Evolutionary conservation across 2,888 invertebrate genomes (phyloP), one percentile per base, ranked within the genome.

Genomic region (Odontomyia ornata): DNA sequence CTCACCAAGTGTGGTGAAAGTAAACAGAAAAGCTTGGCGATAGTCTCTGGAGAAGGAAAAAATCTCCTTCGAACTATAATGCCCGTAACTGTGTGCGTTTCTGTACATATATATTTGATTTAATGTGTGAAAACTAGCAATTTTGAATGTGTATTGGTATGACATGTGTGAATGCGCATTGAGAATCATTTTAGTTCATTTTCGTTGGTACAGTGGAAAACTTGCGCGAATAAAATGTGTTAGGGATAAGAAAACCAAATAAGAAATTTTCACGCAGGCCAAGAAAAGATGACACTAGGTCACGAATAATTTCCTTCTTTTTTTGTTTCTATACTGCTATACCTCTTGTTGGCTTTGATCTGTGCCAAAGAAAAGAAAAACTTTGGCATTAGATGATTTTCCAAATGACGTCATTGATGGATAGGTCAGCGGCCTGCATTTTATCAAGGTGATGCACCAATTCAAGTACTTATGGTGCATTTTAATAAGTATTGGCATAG

Each of bases 361-460:
- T 72, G 18, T 28, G 27, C 7, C 13, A 18, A 36, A 21, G 60
- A 75, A 43, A 7, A 56, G 36, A 18, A 18, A 75, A 75, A 75
- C 46, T 60, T 75, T 60, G 28, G 30, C 15, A 25, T 62, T 47
- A 47, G 75, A 47, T 46, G 27, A 47, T 46, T 64, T 77, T 47
- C 30, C 76, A 11, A 56, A 64, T 86, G 86, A 86, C 85, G 86
- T 86, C 86, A 86, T 83, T 83, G 82, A 80, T 82, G 85, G 82
- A 80, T 85, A 85, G 85, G 85, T 85, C 85, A 85, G 85, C 84
- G 85, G 84, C 85, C 85, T 85, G 85, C 69, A 47, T 69, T 30
- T n/a, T 21, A 47, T 69, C 7, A 47, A 60, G 4, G 7, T 60
- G 60, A 60, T 60, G 23, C 60, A 23, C 21, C 7, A 60, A 52